phyloP scores from a whole-genome alignment of 2,888 invertebrate species.

The Geotrupes spiniger region DNA sequence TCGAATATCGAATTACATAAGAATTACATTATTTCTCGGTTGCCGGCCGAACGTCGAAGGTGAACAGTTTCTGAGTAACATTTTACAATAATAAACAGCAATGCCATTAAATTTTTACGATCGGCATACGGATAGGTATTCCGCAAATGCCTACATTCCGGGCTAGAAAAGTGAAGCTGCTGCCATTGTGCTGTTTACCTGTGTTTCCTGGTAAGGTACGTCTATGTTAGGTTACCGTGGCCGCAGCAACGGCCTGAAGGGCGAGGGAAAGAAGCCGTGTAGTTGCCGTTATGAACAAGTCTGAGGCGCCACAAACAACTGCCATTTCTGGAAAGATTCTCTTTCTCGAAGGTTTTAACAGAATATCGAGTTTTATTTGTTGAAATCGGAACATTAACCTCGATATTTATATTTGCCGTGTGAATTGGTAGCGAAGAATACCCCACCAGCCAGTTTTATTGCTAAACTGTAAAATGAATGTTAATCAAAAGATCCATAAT shows the following conservation, averaged over 20 bases:
- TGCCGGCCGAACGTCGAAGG: not conserved
- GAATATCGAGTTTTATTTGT: slow-evolving; percentile 11
- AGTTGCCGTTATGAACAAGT: slow-evolving; percentile 37
- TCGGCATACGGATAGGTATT: not conserved
- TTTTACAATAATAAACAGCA: not conserved
- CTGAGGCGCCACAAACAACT: slow-evolving; percentile 35
- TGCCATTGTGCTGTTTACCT: slow-evolving; percentile 15
- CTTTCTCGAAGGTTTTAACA: slow-evolving; percentile 19
- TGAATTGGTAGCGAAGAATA: too few relatives aligned
- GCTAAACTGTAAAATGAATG: too few relatives aligned
- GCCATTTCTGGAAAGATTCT: slow-evolving; percentile 34
- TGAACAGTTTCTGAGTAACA: not conserved
- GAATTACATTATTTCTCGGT: too few relatives aligned
- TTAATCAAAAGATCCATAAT: too few relatives aligned
- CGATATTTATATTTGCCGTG: not conserved
- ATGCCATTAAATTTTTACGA: slow-evolving; percentile 4
- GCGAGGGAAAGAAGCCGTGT: slow-evolving; percentile 18
- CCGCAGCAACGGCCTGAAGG: slow-evolving; percentile 14
- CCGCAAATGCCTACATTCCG: slow-evolving; percentile 1
- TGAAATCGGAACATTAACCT: not conserved
- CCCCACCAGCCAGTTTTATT: too few relatives aligned
- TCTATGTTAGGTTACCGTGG: slow-evolving; percentile 7
- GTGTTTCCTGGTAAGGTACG: slow-evolving; percentile 20
- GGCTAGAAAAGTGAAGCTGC: slow-evolving; percentile 4
- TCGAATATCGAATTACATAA: too few relatives aligned